Evolutionary conservation across 2,888 invertebrate species (phyloP), one percentile per base, ranked within the genome.

Genomic region (Lomographa bimaculata): DNA sequence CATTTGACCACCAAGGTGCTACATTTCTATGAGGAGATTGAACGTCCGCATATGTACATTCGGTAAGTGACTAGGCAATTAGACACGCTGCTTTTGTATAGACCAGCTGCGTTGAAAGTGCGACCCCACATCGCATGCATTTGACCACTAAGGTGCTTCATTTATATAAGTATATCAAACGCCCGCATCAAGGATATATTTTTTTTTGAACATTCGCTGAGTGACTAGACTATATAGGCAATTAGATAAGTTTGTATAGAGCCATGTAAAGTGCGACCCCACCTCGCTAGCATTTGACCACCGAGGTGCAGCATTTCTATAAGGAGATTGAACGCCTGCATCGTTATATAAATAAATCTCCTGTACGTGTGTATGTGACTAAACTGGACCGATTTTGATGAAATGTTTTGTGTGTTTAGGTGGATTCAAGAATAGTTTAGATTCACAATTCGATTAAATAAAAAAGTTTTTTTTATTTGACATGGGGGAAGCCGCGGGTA

Each of bases 161-260:
- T 75, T 98, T 98, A 85, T 98, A 98, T 79, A 94, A 95, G 32
- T 95, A 97, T 75, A 98, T 98, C 30, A 94, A 95, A 63, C 91
- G 98, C 18, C 95, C 96, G 61, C 98, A 98, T n/a, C n/a, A n/a
- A n/a, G n/a, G n/a, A n/a, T n/a, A n/a, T n/a, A n/a, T n/a, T n/a
- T n/a, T n/a, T n/a, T n/a, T 78, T 96, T 99, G 95, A 98, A 98
- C 76, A 96, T 98, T 59, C 92, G 97, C 68, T 98, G 94, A 75
- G 93, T 97, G 11, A 8, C 2, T n/a, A 91, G 95, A 28, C 91
- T 98, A 36, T 92, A n/a, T n/a, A 91, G 95, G 29, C 91, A 98
- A 36, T 92, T 98, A 89, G 96, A 97, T 74, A 92, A 96, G 8
- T 53, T 89, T 93, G 96, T 79, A 81, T 60, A 60, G 85, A 6